phyloP scores from a whole-genome alignment of 2,888 invertebrate genomes.

The Hydriomena furcata region DNA sequence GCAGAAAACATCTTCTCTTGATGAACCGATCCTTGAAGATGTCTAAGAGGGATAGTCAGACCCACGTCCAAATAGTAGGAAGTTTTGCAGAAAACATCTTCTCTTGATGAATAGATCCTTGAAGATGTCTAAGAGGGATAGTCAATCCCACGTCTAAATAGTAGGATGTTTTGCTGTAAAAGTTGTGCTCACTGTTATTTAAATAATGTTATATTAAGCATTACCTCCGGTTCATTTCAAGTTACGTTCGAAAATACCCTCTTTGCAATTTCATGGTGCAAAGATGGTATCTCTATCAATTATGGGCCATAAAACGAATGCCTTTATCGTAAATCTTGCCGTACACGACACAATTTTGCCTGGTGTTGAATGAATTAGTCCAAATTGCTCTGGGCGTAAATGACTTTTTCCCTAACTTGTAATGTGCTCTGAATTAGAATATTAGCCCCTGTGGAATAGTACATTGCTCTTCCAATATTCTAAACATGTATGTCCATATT shows the following conservation, averaged over 20 bases:
- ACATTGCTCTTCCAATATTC: background rate
- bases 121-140: too few species aligned
- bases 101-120: too few species aligned
- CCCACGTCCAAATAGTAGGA: too few species aligned
- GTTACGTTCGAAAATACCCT: conserved; percentile 16
- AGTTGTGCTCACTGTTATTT: background rate
- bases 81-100: too few species aligned
- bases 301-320: conserved; percentile 31
- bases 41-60: too few species aligned
- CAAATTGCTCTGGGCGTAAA: conserved; percentile 23
- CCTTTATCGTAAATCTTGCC: conserved; percentile 27
- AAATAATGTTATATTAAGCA: too few species aligned
- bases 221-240: conserved; percentile 12
- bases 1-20: too few species aligned
- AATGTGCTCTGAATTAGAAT: conserved; percentile 7
- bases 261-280: conserved; percentile 29
- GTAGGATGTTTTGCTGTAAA: too few species aligned
- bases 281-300: conserved; percentile 29
- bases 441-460: conserved; percentile 7
- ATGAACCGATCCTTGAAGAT: too few species aligned
- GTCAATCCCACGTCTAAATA: too few species aligned
- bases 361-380: conserved; percentile 29
- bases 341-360: conserved; percentile 29
- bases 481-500: too few species aligned
- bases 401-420: conserved; percentile 20